Base-by-base conservation (phyloP, 1,140 invertebrate species). In the Pachyrhynchus sulphureomaculatus region DNA sequence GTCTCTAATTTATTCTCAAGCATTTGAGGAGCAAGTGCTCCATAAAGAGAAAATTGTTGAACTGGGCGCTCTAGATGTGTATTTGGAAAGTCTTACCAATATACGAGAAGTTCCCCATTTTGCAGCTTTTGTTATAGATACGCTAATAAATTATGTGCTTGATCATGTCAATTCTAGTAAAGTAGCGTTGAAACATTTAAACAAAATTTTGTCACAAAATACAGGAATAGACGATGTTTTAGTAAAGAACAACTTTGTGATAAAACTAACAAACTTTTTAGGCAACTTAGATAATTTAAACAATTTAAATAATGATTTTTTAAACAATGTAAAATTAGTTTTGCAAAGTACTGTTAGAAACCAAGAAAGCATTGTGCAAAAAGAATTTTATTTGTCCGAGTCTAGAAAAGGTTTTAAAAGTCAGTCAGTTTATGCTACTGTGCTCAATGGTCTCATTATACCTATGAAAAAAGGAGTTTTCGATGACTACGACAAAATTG, bases 381-480 rank as follows among this genome's bases (percentile, higher is more conserved):
- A 53, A 39, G 18, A 23, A 1, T 24, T 53, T 39, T 53, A 53
- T 39, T 13, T 8, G 2, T 8, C 6, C 13, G 24, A 53, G 9
- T 13, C 49, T 13, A 55, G 20, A 3, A 45, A 13, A 18, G 33
- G 12, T 44, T 56, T 39, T 37, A 37, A 45, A 62, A 42, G 4
- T 63, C 75, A 61, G 68, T 75, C 15, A 51, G 49, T 26, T 67
- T 75, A 32, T 58, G 73, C 78, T 33, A 64, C 75, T 21, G 47
- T 80, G 4, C 48, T 80, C 15, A 76, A 78, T 71, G 76, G 75
- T 55, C 62, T 82, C 41, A 77, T 80, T 44, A 68, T 65, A 23
- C 69, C 75, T 4, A 45, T 80, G 48, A 68, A 70, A 55, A 65
- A 71, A 54, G 70, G 59, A 32, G 49, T 81, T 9, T 64, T 68